Base-by-base conservation (phyloP, 2,113 vertebrate species). In the Cebus imitator region DNA sequence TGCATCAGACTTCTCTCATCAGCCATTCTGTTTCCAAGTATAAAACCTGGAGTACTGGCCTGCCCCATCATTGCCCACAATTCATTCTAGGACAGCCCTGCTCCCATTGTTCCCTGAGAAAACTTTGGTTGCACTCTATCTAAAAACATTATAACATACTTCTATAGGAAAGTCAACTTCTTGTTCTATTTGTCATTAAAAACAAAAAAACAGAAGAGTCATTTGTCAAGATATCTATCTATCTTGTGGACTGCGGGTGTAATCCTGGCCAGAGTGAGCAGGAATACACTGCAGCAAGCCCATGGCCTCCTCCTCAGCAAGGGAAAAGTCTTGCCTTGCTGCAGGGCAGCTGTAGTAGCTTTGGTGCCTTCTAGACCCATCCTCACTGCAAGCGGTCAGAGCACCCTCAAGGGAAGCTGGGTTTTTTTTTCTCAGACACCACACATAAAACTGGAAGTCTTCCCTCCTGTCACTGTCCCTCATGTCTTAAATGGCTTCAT, bases 261-360 rank as follows among this genome's bases (percentile, higher is more conserved):
- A 5, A 72, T 23, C 86, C n/a, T 82, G 73, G 43, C 2, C 3
- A 16, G 30, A 10, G 8, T 61, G 30, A 43, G 43, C 27, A n/a
- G 4, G 1, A 32, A 17, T 0, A 45, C 3, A 13, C 9, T 16
- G 18, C 5, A 5, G 25, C 0, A 4, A 27, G 64, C 18, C 64
- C 48, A 23, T 83, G 25, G 3, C 3, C 0, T 61, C 52, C 48
- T 40, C 64, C 52, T 20, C 5, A 21, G 79, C 61, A 43, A 66
- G 27, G 73, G 37, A 16, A 64, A 45, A 61, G 13, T 5, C 6
- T 40, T 48, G 0, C 37, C 86, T 66, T 40, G 48, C 79, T 72
- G 9, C 10, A 0, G 0, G n/a, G 43, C 40, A 85, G 13, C 37
- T 48, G 4, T n/a, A 37, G 10, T 23, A 37, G 2, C 21, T 11